Evolutionary conservation across 2,797 vertebrate genomes (phyloP), one percentile per base, ranked within the genome.

Genomic region (Sebastes iracundus): DNA sequence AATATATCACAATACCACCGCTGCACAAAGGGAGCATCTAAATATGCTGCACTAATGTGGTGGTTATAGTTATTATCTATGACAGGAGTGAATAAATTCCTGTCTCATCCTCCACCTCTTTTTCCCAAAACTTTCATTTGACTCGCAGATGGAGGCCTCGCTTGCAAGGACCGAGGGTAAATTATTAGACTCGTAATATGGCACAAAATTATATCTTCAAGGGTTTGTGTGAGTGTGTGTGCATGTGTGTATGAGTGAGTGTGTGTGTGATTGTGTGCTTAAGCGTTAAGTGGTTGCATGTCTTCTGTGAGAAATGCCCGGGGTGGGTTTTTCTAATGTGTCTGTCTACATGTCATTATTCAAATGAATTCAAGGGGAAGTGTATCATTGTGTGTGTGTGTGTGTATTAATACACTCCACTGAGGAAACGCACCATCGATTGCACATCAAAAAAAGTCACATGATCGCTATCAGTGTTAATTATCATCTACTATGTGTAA

Each of bases 341-440:
- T 82, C 84, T 84, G 74, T 85, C 70, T 85, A 85, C 82, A 85
- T 72, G 72, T 68, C 55, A 92, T 93, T 91, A 93, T 88, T 85
- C 77, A 90, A 91, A 93, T 91, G 30, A 88, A 80, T 80, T 87
- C 59, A 68, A 86, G 75, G 73, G 79, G 25, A 87, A 79, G 6
- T 63, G 69, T 75, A 46, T 58, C 14, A 65, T 4, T 22, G 22
- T 18, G 49, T 18, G 38, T 42, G 49, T 32, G 58, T 68, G 63
- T 55, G 49, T 72, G 77, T 53, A 18, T 3, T 30, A 18, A 32
- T 13, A 13, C 28, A 38, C 61, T 42, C 38, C 70, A 72, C 16
- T 23, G 52, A 72, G 20, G 8, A 82, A 85, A 66, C 6, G 7
- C 67, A 11, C 25, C 67, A 81, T 75, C 32, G 7, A 35, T 10